Conservation (phyloP, 2,797 vertebrate species). For the Meriones psammophilus region DNA sequence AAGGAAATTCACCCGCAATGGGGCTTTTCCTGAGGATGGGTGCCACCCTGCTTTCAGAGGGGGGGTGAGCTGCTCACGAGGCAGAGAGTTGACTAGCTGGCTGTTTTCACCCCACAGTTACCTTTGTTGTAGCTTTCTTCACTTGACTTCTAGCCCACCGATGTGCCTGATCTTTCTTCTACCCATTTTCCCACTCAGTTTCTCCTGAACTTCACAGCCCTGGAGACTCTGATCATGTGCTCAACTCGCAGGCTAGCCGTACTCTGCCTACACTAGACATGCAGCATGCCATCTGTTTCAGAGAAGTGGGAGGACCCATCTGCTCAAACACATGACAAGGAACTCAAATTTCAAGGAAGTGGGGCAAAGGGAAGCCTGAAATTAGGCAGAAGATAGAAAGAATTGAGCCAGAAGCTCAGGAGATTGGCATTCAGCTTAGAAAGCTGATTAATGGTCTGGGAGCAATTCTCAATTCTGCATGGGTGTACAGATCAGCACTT, state of each 20-base stretch:
- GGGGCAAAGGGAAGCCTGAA: conserved; percentile 70
- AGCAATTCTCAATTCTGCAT: background rate
- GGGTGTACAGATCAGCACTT: background rate
- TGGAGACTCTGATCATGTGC: background rate
- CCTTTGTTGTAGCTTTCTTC: conserved; percentile 5
- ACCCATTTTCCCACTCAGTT: background rate
- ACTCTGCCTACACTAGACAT: conserved; percentile 73
- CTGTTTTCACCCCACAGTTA: background rate
- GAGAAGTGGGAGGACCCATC: conserved; percentile 80
- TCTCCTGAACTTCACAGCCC: conserved; percentile 30
- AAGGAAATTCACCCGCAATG: conserved; percentile 51
- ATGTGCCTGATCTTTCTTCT: background rate
- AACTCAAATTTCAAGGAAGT: conserved; percentile 59
- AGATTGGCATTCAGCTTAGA: background rate
- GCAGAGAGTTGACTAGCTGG: background rate
- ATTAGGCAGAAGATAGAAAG: conserved; percentile 47
- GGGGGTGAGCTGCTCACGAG: background rate
- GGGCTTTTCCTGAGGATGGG: background rate
- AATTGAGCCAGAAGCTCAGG: conserved; percentile 26
- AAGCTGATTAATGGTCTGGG: background rate
- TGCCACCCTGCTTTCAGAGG: background rate
- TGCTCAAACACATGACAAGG: conserved; percentile 74
- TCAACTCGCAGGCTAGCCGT: conserved; percentile 61
- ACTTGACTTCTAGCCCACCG: background rate
- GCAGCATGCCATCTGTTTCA: conserved; percentile 72